Percentiles rank a stretch among this genome's conserved stretches.
These are phyloP conservation scores for Pandemis corylana DNA, from an alignment of 2,888 invertebrate species.

Conservation along the genomic window DNA sequence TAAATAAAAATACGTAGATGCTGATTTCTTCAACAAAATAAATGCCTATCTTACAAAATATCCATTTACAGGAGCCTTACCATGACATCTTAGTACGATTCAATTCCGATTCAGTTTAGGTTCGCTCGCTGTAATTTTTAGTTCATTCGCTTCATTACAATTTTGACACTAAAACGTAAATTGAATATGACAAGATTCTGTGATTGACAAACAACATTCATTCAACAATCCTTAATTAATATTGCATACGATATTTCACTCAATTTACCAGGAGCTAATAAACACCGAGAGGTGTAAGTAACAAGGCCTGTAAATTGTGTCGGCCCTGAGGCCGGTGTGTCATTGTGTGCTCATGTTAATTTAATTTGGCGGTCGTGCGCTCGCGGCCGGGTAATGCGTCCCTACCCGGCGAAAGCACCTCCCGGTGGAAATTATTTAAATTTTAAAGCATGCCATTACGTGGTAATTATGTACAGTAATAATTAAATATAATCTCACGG, in stretches of 20 bases:
- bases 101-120: too few species aligned
- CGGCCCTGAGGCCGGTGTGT: slow-evolving; percentile 54
- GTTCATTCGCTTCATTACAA: too few species aligned
- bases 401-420: slow-evolving; percentile 63
- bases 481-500: slow-evolving; percentile 32
- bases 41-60: too few species aligned
- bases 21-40: neutral
- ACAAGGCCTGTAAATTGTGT: slow-evolving; percentile 61
- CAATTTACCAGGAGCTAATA: slow-evolving; percentile 57
- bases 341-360: slow-evolving; percentile 70
- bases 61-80: too few species aligned
- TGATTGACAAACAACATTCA: neutral
- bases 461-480: slow-evolving; percentile 26
- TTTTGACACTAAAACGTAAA: neutral
- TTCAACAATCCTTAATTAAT: neutral
- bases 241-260: neutral
- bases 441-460: slow-evolving; percentile 45
- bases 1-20: neutral
- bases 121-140: neutral
- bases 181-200: neutral
- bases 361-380: slow-evolving; percentile 67
- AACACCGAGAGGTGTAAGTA: slow-evolving; percentile 49
- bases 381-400: slow-evolving; percentile 56
- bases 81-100: too few species aligned
- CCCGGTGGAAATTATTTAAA: slow-evolving; percentile 61